Conservation (phyloP, 2,888 invertebrate genomes). For the Apamea monoglypha region DNA sequence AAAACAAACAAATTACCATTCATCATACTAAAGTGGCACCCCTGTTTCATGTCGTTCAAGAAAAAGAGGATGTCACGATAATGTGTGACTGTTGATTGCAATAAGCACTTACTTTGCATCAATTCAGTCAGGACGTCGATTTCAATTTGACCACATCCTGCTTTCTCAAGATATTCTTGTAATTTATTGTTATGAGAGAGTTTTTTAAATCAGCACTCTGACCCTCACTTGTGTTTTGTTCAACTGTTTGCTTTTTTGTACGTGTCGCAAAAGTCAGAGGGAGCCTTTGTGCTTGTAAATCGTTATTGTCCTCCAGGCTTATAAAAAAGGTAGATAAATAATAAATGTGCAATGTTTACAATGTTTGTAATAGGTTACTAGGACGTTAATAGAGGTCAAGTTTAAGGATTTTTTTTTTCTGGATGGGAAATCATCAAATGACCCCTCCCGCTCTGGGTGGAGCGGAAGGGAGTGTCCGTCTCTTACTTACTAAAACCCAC, state of each 20-base stretch:
- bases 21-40: constrained; percentile 66
- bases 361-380: constrained; percentile 19
- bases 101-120: constrained; percentile 86
- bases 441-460: no score
- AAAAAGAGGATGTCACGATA: constrained; percentile 84
- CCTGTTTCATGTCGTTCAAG: constrained; percentile 70
- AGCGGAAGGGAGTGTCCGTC: no score
- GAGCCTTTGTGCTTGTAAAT: constrained; percentile 2
- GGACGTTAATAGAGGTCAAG: constrained; percentile 5
- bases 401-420: constrained; percentile 6
- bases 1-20: constrained; percentile 41
- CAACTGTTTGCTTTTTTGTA: constrained; percentile 32
- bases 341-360: constrained; percentile 28
- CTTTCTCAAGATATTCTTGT: constrained; percentile 84
- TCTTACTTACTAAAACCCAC: no score
- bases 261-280: constrained; percentile 14
- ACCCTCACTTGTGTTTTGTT: constrained; percentile 48
- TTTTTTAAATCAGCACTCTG: constrained; percentile 65
- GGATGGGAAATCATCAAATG: no score
- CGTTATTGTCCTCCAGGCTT: constrained; percentile 10
- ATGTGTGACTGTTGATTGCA: constrained; percentile 86
- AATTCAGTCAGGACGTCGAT: constrained; percentile 87
- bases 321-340: constrained; percentile 16
- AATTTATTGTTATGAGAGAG: constrained; percentile 73
- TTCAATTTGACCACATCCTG: constrained; percentile 89